A percentile compares a stretch with the other conserved stretches of the same genome.
These are phyloP conservation scores for Caenorhabditis tropicalis DNA, from an alignment of 1,140 invertebrate genomes.

Conservation along the genomic window DNA sequence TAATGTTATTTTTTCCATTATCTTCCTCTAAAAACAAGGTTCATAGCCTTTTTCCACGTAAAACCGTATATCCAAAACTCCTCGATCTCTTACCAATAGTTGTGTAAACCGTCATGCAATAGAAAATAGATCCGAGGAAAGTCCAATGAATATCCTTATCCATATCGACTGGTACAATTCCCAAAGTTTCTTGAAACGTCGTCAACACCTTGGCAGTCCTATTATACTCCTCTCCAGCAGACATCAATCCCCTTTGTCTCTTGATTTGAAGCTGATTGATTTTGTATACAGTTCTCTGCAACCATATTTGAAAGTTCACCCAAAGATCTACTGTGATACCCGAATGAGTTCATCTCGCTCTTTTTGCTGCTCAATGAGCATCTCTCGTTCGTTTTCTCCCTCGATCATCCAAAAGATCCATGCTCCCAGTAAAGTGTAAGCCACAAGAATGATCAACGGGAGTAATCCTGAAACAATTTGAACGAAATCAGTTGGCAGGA, in stretches of 20 bases:
- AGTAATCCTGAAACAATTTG: conserved; percentile 43
- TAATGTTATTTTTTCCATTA: no score
- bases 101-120: conserved; percentile 60
- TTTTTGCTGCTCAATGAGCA: conserved; percentile 32
- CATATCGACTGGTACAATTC: conserved; percentile 39
- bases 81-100: conserved; percentile 55
- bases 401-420: conserved; percentile 43
- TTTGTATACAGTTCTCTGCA: conserved; percentile 45
- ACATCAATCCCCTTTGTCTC: conserved; percentile 37
- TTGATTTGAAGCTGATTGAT: conserved; percentile 43
- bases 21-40: no score
- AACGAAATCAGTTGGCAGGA: background rate
- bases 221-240: conserved; percentile 31
- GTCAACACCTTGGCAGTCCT: conserved; percentile 22
- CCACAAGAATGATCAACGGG: conserved; percentile 43
- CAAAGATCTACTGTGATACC: background rate
- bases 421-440: conserved; percentile 47
- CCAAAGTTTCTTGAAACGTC: conserved; percentile 24
- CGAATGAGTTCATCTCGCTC: conserved; percentile 30
- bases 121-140: conserved; percentile 60
- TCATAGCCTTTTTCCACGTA: no score
- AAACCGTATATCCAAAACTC: background rate
- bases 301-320: background rate
- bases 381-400: conserved; percentile 33
- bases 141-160: conserved; percentile 54